Conservation (phyloP, 2,797 vertebrate genomes). For the Pseudocheirus occidentalis region DNA sequence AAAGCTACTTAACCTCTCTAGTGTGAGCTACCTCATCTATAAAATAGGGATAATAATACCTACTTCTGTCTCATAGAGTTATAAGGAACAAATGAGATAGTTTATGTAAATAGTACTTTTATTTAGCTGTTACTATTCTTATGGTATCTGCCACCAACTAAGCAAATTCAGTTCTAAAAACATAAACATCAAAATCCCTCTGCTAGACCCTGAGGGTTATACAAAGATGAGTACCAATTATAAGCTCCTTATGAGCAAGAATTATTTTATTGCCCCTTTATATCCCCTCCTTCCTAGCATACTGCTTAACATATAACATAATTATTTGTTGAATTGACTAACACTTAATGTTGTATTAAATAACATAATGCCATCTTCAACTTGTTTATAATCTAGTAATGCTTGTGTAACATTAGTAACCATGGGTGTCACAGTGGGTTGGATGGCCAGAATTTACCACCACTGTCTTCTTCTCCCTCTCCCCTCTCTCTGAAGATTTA, state of each 20-base stretch:
- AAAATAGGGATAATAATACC: neutral
- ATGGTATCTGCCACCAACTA: neutral
- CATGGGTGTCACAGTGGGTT: neutral
- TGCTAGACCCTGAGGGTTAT: neutral
- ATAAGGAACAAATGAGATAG: neutral
- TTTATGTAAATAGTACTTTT: neutral
- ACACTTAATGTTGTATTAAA: neutral
- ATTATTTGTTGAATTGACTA: neutral
- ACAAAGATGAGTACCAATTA: neutral
- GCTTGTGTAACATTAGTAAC: neutral
- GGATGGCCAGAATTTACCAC: neutral
- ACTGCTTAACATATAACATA: neutral
- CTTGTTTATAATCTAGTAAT: neutral
- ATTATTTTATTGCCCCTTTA: conserved; percentile 1
- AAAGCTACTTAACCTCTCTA: neutral
- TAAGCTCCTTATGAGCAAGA: conserved; percentile 20
- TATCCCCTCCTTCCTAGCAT: neutral
- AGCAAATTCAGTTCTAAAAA: neutral
- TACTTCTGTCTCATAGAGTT: neutral
- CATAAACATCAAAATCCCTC: neutral
- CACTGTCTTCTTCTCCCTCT: neutral
- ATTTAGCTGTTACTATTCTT: neutral
- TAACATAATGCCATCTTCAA: neutral
- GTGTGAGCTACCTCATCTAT: neutral
- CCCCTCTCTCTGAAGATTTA: neutral